Conservation (phyloP, 2,113 vertebrate species). For the Oreocharis arfaki region DNA sequence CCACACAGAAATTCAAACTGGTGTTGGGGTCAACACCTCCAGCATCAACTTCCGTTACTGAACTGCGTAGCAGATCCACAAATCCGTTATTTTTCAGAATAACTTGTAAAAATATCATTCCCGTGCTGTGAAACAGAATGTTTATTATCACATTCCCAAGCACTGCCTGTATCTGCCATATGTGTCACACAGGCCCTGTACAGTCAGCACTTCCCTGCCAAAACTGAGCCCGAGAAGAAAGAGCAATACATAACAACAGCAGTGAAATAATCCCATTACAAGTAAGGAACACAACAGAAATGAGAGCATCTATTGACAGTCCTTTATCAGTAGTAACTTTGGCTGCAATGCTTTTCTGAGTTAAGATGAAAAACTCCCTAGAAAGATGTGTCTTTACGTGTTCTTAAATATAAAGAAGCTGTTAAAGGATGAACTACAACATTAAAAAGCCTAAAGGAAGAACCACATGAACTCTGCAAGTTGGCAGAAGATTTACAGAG, state of each 20-base stretch:
- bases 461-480: background rate
- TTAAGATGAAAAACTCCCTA: background rate
- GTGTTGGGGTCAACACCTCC: background rate
- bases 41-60: background rate
- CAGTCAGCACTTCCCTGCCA: background rate
- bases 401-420: background rate
- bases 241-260: background rate
- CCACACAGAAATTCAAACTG: background rate
- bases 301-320: background rate
- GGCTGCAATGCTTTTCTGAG: background rate
- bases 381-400: background rate
- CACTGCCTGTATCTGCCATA: background rate
- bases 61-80: background rate
- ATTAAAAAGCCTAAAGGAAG: background rate
- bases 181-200: background rate
- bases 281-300: background rate
- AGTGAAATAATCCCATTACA: background rate
- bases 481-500: constrained; percentile 12
- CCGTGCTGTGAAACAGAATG: background rate
- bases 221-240: background rate
- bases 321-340: background rate
- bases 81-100: background rate
- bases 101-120: background rate
- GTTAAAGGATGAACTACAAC: background rate
- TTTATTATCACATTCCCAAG: background rate